Evolutionary conservation across 2,113 vertebrate species (phyloP), one percentile per base, ranked within the genome.

Genomic region (Gyps fulvus): DNA sequence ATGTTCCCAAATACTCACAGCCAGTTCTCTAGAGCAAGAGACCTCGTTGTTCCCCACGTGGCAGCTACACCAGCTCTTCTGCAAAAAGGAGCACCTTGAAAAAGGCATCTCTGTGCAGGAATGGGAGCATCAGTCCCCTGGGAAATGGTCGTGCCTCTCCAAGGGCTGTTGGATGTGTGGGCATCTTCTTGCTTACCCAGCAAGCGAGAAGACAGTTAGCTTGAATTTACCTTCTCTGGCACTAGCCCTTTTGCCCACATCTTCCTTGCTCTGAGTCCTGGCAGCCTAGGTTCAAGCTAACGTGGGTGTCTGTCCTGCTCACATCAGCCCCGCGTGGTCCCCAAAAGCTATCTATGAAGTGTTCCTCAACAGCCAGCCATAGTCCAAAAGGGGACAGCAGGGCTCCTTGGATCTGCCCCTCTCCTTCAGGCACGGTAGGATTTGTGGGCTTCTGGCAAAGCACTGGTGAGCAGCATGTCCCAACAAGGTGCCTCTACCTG

Each of bases 41-140:
- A 20, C 14, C 31, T 14, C 19, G 0, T 4, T 8, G 36, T 3
- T 50, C 13, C 26, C 40, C 6, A 1, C 1, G 0, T 6, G 43
- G 34, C 23, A 32, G 23, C 22, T 11, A 20, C 16, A 6, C 8
- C 45, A 61, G 63, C 36, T 38, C 20, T 55, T n/a, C 85, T 17
- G 42, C 63, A 55, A 58, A 17, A 49, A 72, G 74, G 3, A 59
- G 38, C 43, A 9, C 13, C 34, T 6, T 10, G 34, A 7, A 13
- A 36, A n/a, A 65, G 50, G 42, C 29, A 36, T 10, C n/a, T 63
- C 58, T 25, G 50, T 1, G 5, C 34, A 15, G 31, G 38, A 87
- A 42, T 4, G 9, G 72, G 20, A 90, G 38, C 29, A 23, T 8
- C 61, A 21, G 19, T 27, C 25, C 19, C 36, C 59, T 21, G 73